Evolutionary conservation across 2,797 vertebrate genomes (phyloP), one percentile per base, ranked within the genome.

Genomic region (Sebastes diaconus): DNA sequence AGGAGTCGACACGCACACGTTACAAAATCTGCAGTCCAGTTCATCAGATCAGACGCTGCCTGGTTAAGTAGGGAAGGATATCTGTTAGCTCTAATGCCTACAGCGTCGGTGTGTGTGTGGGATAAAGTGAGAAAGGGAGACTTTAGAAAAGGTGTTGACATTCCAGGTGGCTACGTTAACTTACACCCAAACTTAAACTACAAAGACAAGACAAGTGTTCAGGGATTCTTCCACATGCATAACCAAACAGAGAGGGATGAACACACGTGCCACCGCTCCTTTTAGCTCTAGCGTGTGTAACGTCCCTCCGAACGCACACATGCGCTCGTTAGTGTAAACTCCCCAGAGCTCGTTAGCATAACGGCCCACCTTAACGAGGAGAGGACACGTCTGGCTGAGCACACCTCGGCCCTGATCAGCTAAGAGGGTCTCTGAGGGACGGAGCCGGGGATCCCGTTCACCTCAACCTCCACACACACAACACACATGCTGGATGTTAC

Each of bases 101-200:
- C 27, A 50, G n/a, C 1, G 36, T 59, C 60, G 18, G 63, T 18
- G 29, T 42, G 63, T 18, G 29, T 42, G 52, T 72, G 20, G 5
- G 24, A 12, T 11, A 5, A 4, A 8, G 32, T 27, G 4, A 39
- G 12, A 70, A 11, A 63, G 36, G 16, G 39, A 68, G 5, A 72
- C 65, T 16, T 52, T 39, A 66, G 75, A 78, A 83, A 79, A 91
- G 22, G 86, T 91, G 88, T 93, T 94, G 92, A 89, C 84, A 93
- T 91, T 92, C 82, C 86, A 80, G 59, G 54, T 58, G 32, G 68
- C 83, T 70, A 59, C 20, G 11, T 73, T 63, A 16, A 70, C 42
- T 18, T 9, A 54, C 16, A 72, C 57, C 34, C 68, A 83, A 10
- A 55, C 63, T 72, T 42, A 8, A 70, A 58, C 57, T 39, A 59